Evolutionary conservation across 2,113 vertebrate species (phyloP).

Genomic region (Hoplias malabaricus): DNA sequence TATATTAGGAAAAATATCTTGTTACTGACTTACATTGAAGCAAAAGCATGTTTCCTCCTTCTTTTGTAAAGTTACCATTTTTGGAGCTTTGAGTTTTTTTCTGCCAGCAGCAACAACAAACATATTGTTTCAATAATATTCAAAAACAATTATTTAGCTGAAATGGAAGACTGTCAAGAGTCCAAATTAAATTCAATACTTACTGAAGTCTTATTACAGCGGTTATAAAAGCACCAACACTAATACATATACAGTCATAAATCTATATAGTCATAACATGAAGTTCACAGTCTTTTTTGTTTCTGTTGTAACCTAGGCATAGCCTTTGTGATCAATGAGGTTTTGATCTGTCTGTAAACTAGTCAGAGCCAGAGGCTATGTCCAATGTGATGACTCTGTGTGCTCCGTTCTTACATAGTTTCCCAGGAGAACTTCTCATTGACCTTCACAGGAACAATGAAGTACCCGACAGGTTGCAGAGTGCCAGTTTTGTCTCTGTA

Average conservation of each 20-base stretch:
- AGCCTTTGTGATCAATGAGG: not conserved
- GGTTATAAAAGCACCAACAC: no score
- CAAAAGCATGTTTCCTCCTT: no score
- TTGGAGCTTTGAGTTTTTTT: no score
- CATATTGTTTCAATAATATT: no score
- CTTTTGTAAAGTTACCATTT: no score
- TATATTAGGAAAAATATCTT: no score
- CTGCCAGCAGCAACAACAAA: no score
- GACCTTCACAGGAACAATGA: constrained; percentile 59
- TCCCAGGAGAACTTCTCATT: not conserved
- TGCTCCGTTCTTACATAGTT: constrained; percentile 7
- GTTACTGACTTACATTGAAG: no score
- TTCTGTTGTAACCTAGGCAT: not conserved
- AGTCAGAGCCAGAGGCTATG: not conserved
- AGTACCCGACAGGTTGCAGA: constrained; percentile 58
- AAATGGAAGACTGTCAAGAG: not conserved
- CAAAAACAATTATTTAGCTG: not conserved
- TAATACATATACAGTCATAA: not conserved
- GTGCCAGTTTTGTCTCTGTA: constrained; percentile 68
- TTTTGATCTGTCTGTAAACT: not conserved
- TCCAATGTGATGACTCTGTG: not conserved
- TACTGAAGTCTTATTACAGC: not conserved
- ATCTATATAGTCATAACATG: no score
- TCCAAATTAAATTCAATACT: not conserved
- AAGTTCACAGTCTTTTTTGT: not conserved